These are phyloP conservation scores for Oostethus manadensis DNA, from an alignment of 2,113 vertebrate species.

Conservation along the genomic window DNA sequence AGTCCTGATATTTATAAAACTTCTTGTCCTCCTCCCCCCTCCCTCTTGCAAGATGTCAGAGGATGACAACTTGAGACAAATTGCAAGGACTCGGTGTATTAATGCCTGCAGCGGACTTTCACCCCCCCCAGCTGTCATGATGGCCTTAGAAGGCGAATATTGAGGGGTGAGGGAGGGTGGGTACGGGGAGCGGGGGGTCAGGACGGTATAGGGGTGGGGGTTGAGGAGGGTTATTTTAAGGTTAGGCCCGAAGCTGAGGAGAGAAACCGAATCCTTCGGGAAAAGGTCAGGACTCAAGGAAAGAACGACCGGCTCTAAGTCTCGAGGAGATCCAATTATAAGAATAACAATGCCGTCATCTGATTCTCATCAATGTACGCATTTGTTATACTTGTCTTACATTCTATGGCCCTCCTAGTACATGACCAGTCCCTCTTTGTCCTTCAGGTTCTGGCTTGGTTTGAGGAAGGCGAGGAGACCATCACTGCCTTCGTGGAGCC, in stretches of 20 bases:
- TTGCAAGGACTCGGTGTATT: conserved; percentile 63
- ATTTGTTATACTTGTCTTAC: background rate
- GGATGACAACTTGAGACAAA: conserved; percentile 57
- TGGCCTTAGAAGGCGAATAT: conserved; percentile 79
- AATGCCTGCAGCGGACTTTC: conserved; percentile 60
- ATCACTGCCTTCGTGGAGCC: conserved; percentile 90
- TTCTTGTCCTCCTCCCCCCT: conserved; percentile 18
- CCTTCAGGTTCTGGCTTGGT: conserved; percentile 87
- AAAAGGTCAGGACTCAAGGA: conserved; percentile 74
- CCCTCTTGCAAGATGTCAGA: conserved; percentile 35
- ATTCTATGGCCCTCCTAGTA: too few relatives aligned
- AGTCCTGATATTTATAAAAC: conserved; percentile 44
- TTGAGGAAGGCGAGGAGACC: conserved; percentile 90
- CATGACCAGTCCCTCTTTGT: background rate
- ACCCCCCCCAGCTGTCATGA: conserved; percentile 71
- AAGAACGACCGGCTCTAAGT: conserved; percentile 47
- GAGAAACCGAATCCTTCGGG: conserved; percentile 75
- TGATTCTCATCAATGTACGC: conserved; percentile 6
- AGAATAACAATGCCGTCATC: conserved; percentile 34
- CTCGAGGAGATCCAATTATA: conserved; percentile 34
- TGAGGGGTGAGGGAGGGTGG: conserved; percentile 61
- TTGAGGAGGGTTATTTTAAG: conserved; percentile 74
- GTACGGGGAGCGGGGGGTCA: conserved; percentile 38
- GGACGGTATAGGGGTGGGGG: conserved; percentile 44
- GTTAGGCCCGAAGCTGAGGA: conserved; percentile 61